phyloP scores from a whole-genome alignment of 2,888 invertebrate genomes.

The Sphinx pinastri region DNA sequence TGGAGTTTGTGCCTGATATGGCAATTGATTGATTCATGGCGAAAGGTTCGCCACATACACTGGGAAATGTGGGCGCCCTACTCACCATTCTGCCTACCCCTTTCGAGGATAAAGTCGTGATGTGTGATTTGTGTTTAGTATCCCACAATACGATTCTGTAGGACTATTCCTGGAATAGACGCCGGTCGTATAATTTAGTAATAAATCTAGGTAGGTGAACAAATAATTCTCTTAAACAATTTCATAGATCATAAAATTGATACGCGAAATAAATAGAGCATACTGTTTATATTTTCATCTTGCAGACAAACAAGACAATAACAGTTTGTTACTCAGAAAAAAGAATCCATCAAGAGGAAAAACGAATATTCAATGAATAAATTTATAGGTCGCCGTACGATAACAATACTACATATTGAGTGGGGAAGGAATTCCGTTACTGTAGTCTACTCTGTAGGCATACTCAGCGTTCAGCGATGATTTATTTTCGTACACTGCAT shows the following conservation, averaged over 20 bases:
- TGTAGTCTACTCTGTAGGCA: not conserved
- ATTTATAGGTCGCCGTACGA: conserved; percentile 43
- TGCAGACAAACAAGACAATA: conserved; percentile 30
- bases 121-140: too few relatives aligned
- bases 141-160: too few relatives aligned
- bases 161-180: too few relatives aligned
- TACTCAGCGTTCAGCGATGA: not conserved
- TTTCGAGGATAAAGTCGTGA: too few relatives aligned
- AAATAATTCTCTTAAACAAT: not conserved
- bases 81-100: too few relatives aligned
- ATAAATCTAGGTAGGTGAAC: not conserved
- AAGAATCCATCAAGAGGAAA: conserved; percentile 38
- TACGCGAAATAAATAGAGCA: not conserved
- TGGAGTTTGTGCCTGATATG: too few relatives aligned
- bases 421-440: conserved; percentile 43
- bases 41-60: too few relatives aligned
- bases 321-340: conserved; percentile 29
- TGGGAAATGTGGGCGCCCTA: too few relatives aligned
- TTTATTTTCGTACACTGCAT: too few relatives aligned
- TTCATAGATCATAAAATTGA: not conserved
- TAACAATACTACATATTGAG: conserved; percentile 43
- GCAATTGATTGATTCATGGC: too few relatives aligned
- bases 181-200: too few relatives aligned
- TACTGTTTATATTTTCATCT: not conserved
- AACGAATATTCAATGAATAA: conserved; percentile 46